Evolutionary conservation across 2,888 invertebrate species (phyloP).

Genomic region (Luffia ferchaultella): DNA sequence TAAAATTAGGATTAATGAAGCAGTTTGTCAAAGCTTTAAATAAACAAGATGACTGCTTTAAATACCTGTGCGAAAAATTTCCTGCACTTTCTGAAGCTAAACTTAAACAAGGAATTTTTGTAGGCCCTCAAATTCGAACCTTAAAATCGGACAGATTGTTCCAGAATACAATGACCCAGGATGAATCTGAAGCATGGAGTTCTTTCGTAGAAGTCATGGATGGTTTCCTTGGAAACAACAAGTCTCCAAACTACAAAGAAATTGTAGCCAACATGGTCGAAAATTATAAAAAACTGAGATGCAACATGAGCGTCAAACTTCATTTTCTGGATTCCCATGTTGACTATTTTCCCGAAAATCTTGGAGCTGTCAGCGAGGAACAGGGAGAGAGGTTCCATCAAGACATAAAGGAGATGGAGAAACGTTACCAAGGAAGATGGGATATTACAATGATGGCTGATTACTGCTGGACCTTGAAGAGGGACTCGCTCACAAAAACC

Average conservation of each 20-base stretch:
- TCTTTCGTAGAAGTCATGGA: not conserved
- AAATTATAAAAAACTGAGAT: conserved; percentile 2
- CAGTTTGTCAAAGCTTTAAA: conserved; percentile 5
- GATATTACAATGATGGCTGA: not conserved
- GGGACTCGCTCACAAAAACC: not conserved
- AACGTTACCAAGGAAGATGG: conserved; percentile 22
- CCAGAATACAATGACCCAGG: not conserved
- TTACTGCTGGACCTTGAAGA: not conserved
- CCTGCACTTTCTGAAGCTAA: conserved; percentile 13
- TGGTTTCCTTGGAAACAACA: conserved; percentile 2
- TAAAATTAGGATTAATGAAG: conserved; percentile 2
- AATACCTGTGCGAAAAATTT: conserved; percentile 11
- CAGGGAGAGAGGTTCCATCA: conserved; percentile 33
- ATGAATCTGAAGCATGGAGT: not conserved
- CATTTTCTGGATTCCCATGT: conserved; percentile 5
- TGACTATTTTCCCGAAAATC: conserved; percentile 18
- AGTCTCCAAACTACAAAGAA: conserved; percentile 3
- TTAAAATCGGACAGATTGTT: not conserved
- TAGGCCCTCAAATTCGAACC: conserved; percentile 2
- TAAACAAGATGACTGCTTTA: conserved; percentile 3
- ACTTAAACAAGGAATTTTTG: conserved; percentile 13
- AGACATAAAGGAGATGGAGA: conserved; percentile 17
- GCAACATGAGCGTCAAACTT: conserved; percentile 6
- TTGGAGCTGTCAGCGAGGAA: conserved; percentile 26
- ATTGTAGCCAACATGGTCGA: not conserved